A percentile compares a stretch with the other conserved stretches of the same genome.
Evolutionary conservation across 2,888 invertebrate species (phyloP).

Genomic region (Ichneumoninae sp.): DNA sequence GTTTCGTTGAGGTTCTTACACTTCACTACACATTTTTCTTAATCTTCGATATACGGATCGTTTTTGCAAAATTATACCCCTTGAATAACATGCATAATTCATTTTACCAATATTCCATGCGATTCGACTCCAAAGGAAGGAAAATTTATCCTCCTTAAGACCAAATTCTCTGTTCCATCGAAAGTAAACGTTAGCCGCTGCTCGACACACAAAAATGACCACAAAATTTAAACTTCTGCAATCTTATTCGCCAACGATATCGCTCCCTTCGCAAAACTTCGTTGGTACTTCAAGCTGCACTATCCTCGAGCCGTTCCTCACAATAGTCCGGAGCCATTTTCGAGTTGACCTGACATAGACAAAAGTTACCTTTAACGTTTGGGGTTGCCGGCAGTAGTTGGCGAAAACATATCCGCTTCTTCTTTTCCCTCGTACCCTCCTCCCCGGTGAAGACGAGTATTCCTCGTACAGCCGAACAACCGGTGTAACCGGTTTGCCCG

Average conservation of each 20-base stretch:
- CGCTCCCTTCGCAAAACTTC: neutral
- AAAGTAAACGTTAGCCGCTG: neutral
- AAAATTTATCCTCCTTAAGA: neutral
- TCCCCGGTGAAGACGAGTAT: conserved; percentile 23
- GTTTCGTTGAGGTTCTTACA: no score
- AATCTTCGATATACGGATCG: no score
- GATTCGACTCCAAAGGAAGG: neutral
- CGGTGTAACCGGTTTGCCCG: conserved; percentile 81
- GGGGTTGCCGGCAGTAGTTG: conserved; percentile 39
- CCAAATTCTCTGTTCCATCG: neutral
- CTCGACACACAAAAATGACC: neutral
- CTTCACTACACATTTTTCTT: no score
- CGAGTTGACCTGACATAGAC: conserved; percentile 67
- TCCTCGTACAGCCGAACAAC: conserved; percentile 69
- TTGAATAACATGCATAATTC: no score
- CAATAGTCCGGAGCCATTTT: neutral
- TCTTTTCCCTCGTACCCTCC: conserved; percentile 7
- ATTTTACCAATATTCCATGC: no score
- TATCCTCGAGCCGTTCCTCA: neutral
- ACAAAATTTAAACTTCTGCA: no score
- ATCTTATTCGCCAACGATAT: neutral
- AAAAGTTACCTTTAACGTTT: conserved; percentile 74
- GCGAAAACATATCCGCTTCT: conserved; percentile 63
- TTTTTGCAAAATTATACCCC: no score
- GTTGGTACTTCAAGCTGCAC: neutral